These are phyloP conservation scores for Petrolisthes manimaculis DNA, from an alignment of 2,888 invertebrate species.

Conservation along the genomic window DNA sequence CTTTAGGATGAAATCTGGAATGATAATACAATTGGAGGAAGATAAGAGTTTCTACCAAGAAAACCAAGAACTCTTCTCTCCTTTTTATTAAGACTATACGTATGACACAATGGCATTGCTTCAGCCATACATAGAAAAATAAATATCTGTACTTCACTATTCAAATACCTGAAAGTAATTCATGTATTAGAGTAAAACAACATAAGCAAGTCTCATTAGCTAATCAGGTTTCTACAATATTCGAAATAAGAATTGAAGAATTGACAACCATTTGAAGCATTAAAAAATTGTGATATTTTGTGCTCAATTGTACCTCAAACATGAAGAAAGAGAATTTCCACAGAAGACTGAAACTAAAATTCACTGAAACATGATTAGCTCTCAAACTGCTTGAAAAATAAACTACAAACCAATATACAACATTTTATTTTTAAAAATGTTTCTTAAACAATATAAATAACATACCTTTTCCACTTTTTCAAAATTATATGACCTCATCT, in stretches of 20 bases:
- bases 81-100: constrained; percentile 33
- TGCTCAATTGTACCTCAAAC: neutral
- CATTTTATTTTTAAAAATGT: constrained; percentile 53
- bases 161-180: constrained; percentile 35
- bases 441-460: constrained; percentile 39
- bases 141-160: neutral
- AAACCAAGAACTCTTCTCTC: constrained; percentile 31
- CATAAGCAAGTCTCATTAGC: constrained; percentile 41
- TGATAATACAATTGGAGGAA: neutral
- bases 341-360: neutral
- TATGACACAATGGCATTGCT: neutral
- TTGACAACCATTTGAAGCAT: neutral
- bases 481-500: constrained; percentile 97
- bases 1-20: too few relatives aligned
- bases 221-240: constrained; percentile 36
- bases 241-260: neutral
- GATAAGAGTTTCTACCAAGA: neutral
- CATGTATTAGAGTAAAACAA: constrained; percentile 50
- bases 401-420: constrained; percentile 55
- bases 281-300: neutral
- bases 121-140: too few relatives aligned
- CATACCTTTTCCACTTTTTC: constrained; percentile 98
- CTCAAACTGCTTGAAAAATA: constrained; percentile 52
- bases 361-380: constrained; percentile 42
- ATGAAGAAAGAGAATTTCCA: neutral